phyloP scores from a whole-genome alignment of 2,113 vertebrate genomes.

The Marmota flaviventris region DNA sequence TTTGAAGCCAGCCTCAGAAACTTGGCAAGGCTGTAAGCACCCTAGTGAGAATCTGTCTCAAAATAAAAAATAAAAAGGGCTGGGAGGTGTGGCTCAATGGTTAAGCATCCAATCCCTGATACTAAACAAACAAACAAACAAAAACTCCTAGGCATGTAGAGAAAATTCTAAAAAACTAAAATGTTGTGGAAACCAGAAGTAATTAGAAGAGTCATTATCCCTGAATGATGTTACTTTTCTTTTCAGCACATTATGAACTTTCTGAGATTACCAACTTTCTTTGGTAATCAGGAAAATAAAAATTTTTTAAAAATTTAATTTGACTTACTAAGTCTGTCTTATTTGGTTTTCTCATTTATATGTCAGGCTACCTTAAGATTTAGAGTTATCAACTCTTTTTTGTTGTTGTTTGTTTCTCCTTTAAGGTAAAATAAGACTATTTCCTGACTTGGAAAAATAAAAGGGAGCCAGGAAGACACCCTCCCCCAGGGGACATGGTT shows the following conservation, averaged over 20 bases:
- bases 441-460: background rate
- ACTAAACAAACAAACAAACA: no score
- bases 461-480: background rate
- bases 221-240: background rate
- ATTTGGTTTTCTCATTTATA: background rate
- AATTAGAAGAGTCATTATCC: background rate
- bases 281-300: background rate
- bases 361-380: background rate
- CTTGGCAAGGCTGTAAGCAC: no score
- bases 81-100: no score
- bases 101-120: no score
- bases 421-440: slow-evolving; percentile 14
- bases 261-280: background rate
- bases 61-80: no score
- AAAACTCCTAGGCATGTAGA: background rate
- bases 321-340: background rate
- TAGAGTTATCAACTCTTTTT: background rate
- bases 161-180: background rate
- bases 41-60: no score
- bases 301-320: background rate
- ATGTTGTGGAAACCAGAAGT: background rate
- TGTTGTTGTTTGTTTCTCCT: no score
- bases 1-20: no score
- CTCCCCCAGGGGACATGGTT: background rate
- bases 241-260: background rate